Base-by-base conservation (phyloP, 2,113 vertebrate species). In the Eulacestoma nigropectus region DNA sequence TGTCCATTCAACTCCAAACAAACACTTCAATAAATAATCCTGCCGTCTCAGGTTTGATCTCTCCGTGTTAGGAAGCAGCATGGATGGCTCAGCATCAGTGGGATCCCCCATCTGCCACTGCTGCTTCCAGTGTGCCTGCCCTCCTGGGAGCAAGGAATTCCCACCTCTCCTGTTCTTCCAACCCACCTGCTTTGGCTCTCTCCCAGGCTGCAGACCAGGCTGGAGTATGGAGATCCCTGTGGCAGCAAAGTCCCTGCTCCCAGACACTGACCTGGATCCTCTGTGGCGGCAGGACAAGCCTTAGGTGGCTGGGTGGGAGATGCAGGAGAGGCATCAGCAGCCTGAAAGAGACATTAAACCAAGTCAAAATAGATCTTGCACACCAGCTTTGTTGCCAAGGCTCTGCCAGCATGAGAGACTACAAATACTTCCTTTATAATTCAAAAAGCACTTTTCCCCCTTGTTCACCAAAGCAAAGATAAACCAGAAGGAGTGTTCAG, bases 1-100 rank as follows among this genome's bases (percentile, higher is more conserved):
- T 89, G 84, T 76, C 96, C 78, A 13, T 65, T 80, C 30, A 19
- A 29, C 95, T 98, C 90, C 83, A 91, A 84, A 96, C 62, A 90
- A 70, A 95, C 56, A 79, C 47, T 89, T 92, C 76, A 41, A 63
- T 73, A 75, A 93, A 70, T 26, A 84, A 77, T 70, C 50, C 80
- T 14, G 17, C 68, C 0, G 3, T 2, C 14, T 55, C 3, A 4
- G 30, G 27, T 44, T 56, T 84, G 67, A 57, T 60, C 52, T 60
- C 56, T 37, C 53, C 27, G 37, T 44, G 53, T 72, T 41, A 67
- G 90, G 52, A 20, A 55, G 69, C 0, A 4, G n/a, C 59, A 39
- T 2, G 11, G 41, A 41, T 0, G 15, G 65, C 41, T 93, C 56
- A 41, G 88, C 37, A 11, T 6, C 16, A 2, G 29, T 1, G 15